Base-by-base conservation (phyloP, 2,888 invertebrate species). In the Colostygia pectinataria region DNA sequence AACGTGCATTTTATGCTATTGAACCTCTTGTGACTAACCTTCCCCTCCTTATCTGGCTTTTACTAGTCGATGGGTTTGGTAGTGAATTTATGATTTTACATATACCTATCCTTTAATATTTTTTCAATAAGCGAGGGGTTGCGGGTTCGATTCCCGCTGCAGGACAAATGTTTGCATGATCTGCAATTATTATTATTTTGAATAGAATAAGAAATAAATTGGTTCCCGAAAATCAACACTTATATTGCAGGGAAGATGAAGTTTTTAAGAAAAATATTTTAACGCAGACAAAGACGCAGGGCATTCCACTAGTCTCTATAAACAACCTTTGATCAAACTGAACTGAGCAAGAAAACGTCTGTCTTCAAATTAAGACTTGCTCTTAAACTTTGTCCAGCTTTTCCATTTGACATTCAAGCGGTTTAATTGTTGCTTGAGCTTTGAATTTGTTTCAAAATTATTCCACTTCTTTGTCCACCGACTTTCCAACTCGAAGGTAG, bases 361-460 rank as follows among this genome's bases (percentile, higher is more conserved):
- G 70, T 63, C 65, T 71, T 74, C 65, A 65, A 75, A 68, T 74
- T 65, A 66, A 70, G 69, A 66, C 68, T 68, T 72, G 68, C 75
- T 73, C 63, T 65, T 65, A 70, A 83, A 83, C 76, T 83, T 79
- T 57, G 74, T 71, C 73, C 73, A 71, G 76, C 73, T 77, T 71
- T 74, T 68, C 71, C 76, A 73, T 77, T 77, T 78, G 77, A 80
- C 77, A 77, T 77, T 76, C 71, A 74, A 76, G 74, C 68, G 71
- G 75, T 80, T 79, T 83, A 83, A 84, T 83, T 83, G 78, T 83
- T 74, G 71, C 68, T 68, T 61, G 69, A 75, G 74, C 75, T 77
- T 73, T 73, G 70, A 77, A 77, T 74, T 74, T 71, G 70, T 69
- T 73, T 73, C 66, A 71, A 71, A 75, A 74, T 70, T 71, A 76